phyloP scores from a whole-genome alignment of 53 echinoderm and acorn worm genomes.

The Mesocentrotus franciscanus region DNA sequence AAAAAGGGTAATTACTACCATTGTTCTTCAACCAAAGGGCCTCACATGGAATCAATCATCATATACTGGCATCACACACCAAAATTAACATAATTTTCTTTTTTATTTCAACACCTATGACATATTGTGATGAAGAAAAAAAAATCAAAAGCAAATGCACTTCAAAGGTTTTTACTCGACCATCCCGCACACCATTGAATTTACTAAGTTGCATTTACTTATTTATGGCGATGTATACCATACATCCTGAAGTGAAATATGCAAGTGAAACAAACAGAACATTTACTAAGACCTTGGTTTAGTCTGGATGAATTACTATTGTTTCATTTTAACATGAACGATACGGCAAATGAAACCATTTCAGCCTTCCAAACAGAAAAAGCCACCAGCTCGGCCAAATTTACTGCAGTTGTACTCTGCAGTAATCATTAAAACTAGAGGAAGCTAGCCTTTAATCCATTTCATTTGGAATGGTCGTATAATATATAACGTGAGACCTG shows the following conservation, averaged over 20 bases:
- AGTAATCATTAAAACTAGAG: background rate
- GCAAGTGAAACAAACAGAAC: background rate
- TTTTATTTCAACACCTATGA: background rate
- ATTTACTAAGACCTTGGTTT: background rate
- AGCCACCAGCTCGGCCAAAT: background rate
- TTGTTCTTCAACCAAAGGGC: background rate
- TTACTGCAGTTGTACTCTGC: background rate
- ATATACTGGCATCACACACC: background rate
- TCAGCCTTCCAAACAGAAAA: background rate
- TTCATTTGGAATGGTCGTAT: slow-evolving; percentile 3
- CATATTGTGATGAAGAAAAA: background rate
- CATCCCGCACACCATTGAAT: background rate
- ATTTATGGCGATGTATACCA: background rate
- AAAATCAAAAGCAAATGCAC: background rate
- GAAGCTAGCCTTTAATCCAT: background rate
- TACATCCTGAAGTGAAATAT: background rate
- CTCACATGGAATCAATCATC: background rate
- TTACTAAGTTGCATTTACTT: background rate
- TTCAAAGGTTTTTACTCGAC: background rate
- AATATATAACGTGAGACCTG: slow-evolving; percentile 1
- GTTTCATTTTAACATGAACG: background rate
- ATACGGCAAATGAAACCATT: background rate
- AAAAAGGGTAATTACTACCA: background rate
- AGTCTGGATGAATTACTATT: background rate
- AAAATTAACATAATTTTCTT: background rate